Percentiles rank a stretch among this genome's conserved stretches.
phyloP scores from a whole-genome alignment of 2,888 invertebrate genomes.

The Biston stratarius region DNA sequence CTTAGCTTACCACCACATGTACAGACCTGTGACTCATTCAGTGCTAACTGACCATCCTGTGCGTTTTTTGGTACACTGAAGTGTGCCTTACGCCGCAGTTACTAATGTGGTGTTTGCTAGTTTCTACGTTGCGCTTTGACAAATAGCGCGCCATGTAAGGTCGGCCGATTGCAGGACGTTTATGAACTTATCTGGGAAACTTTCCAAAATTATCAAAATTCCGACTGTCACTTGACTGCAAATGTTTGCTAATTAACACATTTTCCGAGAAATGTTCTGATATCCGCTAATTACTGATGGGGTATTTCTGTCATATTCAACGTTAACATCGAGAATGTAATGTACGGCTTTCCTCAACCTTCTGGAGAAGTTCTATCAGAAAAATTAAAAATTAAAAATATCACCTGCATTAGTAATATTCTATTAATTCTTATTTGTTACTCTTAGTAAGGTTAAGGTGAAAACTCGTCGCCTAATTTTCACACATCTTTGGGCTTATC shows the following conservation, averaged over 20 bases:
- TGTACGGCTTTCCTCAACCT: background rate
- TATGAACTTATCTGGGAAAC: background rate
- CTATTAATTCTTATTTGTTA: background rate
- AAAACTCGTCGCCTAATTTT: background rate
- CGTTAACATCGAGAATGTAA: background rate
- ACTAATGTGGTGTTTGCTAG: background rate
- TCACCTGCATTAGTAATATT: background rate
- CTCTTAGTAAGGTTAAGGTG: background rate
- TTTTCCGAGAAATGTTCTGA: background rate
- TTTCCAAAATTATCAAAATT: background rate
- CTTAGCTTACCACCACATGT: background rate
- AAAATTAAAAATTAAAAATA: background rate
- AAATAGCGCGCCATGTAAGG: background rate
- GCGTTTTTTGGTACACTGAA: too few relatives aligned
- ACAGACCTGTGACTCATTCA: too few relatives aligned
- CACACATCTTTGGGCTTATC: background rate
- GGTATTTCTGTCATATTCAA: background rate
- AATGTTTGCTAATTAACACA: background rate
- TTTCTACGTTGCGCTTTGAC: background rate
- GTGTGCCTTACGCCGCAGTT: background rate
- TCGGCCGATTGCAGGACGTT: conserved; percentile 14
- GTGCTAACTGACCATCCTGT: too few relatives aligned
- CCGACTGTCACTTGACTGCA: background rate
- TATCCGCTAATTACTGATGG: background rate
- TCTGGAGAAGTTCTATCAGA: background rate